Base-by-base conservation (phyloP, 2,797 vertebrate species). In the Oreochromis mossambicus region DNA sequence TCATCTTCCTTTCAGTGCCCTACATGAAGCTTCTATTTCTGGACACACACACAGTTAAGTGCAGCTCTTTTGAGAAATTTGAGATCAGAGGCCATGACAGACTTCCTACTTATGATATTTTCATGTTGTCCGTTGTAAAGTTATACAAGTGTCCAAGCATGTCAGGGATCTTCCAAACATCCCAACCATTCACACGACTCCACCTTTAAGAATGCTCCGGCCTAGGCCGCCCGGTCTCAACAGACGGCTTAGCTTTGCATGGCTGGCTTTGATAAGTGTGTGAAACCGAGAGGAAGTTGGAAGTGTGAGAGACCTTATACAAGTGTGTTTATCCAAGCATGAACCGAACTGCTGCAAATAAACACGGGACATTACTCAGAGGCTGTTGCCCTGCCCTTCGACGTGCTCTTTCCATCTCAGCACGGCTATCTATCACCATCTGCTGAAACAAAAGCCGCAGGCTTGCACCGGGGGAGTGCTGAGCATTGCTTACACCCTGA, bases 81-180 rank as follows among this genome's bases (percentile, higher is more conserved):
- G 88, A 91, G 86, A 88, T 79, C 73, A 81, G 78, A 90, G 88
- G 95, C 91, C 91, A 77, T 84, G 83, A 88, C 58, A 76, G 63
- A 81, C 82, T 80, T 48, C 58, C 83, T 82, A 61, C 91, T 90
- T 86, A 84, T 88, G 26, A 80, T 87, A 88, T 21, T 61, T 58
- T 93, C 86, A 91, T 91, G 91, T 92, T 91, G 91, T 94, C 92
- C 87, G 91, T 88, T 91, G 91, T 86, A 88, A 92, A 94, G 77
- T 87, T 89, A 81, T 86, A 95, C 95, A 94, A 95, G 92, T 92
- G 92, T 91, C 88, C 88, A 90, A 89, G 83, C 90, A 89, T 87
- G 91, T 83, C 81, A 77, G 85, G 82, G 89, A 95, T 94, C 89
- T 92, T 88, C 36, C 80, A 85, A 82, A 88, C 92, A 94, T 94